Evolutionary conservation across 2,797 vertebrate genomes (phyloP).

Genomic region (Oreochromis grahami): DNA sequence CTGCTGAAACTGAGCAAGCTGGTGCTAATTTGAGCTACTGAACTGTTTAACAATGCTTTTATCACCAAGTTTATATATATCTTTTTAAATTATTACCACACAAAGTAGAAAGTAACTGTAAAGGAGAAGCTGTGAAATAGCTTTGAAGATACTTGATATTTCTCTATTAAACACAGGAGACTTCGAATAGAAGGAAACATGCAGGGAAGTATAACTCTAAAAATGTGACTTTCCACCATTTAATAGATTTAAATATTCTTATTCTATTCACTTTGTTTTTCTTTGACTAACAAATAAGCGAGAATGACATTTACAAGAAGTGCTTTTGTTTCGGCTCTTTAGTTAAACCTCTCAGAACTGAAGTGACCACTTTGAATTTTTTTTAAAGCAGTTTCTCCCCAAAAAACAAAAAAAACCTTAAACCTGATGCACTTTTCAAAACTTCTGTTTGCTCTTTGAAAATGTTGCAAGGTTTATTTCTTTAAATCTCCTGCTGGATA

Average conservation of each 20-base stretch:
- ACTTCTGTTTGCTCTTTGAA: not conserved
- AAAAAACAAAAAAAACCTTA: not conserved
- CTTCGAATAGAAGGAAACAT: not conserved
- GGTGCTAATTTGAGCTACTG: not conserved
- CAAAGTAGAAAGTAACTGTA: not conserved
- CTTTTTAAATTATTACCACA: not conserved
- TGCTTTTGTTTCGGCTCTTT: not conserved
- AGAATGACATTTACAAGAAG: not conserved
- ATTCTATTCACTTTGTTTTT: not conserved
- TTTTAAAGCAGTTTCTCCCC: not conserved
- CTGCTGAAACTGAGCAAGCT: not conserved
- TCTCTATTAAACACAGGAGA: not conserved
- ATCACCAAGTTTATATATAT: not conserved
- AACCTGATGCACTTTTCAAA: not conserved
- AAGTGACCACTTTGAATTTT: not conserved
- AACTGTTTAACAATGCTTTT: not conserved
- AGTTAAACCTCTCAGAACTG: not conserved
- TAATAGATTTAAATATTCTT: not conserved
- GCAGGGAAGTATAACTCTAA: not conserved
- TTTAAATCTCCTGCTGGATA: not conserved
- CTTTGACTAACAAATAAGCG: not conserved
- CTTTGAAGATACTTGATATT: not conserved
- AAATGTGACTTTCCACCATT: not conserved
- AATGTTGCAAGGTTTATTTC: not conserved
- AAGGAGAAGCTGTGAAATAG: not conserved